A percentile compares a stretch with the other conserved stretches of the same genome.
These are phyloP conservation scores for Prionace glauca DNA, from an alignment of 2,797 vertebrate species.

Conservation along the genomic window DNA sequence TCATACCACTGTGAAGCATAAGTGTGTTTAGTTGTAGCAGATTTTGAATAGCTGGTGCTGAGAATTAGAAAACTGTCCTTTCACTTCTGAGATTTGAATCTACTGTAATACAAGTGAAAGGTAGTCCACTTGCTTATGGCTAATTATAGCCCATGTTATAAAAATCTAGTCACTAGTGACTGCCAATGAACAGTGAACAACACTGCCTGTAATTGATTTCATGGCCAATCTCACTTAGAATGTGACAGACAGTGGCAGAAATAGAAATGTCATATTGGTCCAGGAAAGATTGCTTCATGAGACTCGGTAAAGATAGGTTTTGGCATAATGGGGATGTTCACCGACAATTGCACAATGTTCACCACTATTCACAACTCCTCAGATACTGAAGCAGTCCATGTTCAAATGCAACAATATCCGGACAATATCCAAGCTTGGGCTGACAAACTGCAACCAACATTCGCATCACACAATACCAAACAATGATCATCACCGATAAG, in stretches of 20 bases:
- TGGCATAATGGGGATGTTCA: background rate
- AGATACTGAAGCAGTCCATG: too few relatives aligned
- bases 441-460: too few relatives aligned
- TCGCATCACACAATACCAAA: too few relatives aligned
- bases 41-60: background rate
- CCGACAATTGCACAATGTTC: too few relatives aligned
- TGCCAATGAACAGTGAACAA: background rate
- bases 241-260: background rate
- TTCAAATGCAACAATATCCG: too few relatives aligned
- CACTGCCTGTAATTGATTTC: background rate
- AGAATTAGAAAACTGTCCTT: background rate
- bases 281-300: background rate
- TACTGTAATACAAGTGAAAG: background rate
- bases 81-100: background rate
- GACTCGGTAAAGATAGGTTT: background rate
- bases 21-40: background rate
- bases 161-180: background rate
- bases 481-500: too few relatives aligned
- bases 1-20: background rate
- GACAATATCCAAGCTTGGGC: too few relatives aligned
- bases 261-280: background rate
- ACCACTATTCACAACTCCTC: too few relatives aligned
- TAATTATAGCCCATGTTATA: background rate
- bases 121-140: background rate
- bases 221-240: background rate